Conservation (phyloP, 2,888 invertebrate species). For the Drosophila neotestacea region DNA sequence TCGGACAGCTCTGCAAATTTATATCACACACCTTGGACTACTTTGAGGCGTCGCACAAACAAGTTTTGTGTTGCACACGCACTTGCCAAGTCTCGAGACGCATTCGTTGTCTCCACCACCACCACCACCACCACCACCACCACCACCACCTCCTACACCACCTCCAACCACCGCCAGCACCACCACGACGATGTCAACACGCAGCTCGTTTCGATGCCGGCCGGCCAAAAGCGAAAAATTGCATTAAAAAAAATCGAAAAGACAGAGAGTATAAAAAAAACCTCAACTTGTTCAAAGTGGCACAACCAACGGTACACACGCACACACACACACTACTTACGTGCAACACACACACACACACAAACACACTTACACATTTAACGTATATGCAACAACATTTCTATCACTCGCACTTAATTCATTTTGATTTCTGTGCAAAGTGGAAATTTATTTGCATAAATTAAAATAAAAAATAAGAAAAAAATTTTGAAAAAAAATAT, state of each 20-base stretch:
- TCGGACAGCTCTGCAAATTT: slow-evolving; percentile 58
- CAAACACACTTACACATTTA: slow-evolving; percentile 15
- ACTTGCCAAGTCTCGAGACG: slow-evolving; percentile 65
- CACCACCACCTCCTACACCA: slow-evolving; percentile 4
- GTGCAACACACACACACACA: slow-evolving; percentile 24
- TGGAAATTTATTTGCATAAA: slow-evolving; percentile 83
- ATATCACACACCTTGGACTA: slow-evolving; percentile 79
- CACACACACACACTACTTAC: slow-evolving; percentile 34
- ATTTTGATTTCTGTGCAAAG: slow-evolving; percentile 81
- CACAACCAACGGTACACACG: slow-evolving; percentile 71
- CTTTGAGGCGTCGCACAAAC: slow-evolving; percentile 70
- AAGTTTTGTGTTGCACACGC: slow-evolving; percentile 61
- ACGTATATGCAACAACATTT: slow-evolving; percentile 62
- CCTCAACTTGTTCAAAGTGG: slow-evolving; percentile 69
- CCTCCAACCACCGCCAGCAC: slow-evolving; percentile 3
- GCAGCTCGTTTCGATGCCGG: slow-evolving; percentile 66
- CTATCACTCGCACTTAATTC: slow-evolving; percentile 81
- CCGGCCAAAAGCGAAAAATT: slow-evolving; percentile 69
- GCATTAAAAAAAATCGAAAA: slow-evolving; percentile 80
- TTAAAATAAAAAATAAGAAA: slow-evolving; percentile 61
- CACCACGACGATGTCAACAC: slow-evolving; percentile 61
- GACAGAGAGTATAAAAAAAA: slow-evolving; percentile 37
- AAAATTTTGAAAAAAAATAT: slow-evolving; percentile 29
- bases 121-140: background rate
- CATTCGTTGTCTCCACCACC: slow-evolving; percentile 32